phyloP scores from a whole-genome alignment of 2,888 invertebrate species.

The Orthosia gracilis region DNA sequence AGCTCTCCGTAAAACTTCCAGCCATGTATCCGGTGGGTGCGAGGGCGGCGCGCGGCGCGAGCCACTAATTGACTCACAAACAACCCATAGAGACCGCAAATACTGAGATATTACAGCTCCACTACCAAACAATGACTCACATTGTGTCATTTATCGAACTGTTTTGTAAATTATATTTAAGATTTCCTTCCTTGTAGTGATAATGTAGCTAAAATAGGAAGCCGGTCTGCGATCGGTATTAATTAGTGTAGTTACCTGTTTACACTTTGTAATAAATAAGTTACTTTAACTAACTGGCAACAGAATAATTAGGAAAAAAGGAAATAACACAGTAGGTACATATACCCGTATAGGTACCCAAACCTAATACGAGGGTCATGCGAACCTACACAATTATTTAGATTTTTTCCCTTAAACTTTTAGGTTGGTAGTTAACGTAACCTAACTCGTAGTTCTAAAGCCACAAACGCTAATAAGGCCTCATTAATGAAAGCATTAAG shows the following conservation, averaged over 20 bases:
- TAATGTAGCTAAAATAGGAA: conserved; percentile 59
- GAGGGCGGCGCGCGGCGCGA: conserved; percentile 66
- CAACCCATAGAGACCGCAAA: conserved; percentile 77
- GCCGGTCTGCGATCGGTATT: conserved; percentile 37
- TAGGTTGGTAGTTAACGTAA: background rate
- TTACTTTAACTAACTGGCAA: conserved; percentile 22
- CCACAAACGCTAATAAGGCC: conserved; percentile 5
- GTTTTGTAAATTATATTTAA: conserved; percentile 69
- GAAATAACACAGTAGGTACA: conserved; percentile 38
- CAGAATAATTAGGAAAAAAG: conserved; percentile 40
- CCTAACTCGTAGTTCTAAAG: background rate
- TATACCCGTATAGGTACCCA: background rate
- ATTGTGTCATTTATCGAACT: conserved; percentile 70
- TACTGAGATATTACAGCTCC: conserved; percentile 74
- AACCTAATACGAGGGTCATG: conserved; percentile 2
- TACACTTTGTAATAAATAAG: conserved; percentile 36
- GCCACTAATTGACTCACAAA: conserved; percentile 80
- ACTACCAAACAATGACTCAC: conserved; percentile 77
- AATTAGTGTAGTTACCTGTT: conserved; percentile 66
- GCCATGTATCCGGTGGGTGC: conserved; percentile 72
- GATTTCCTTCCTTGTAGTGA: conserved; percentile 74
- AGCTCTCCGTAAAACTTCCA: conserved; percentile 60
- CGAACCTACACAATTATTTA: conserved; percentile 14
- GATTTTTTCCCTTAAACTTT: conserved; percentile 19
- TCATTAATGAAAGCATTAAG: conserved; percentile 20